Percentiles rank a stretch among this genome's conserved stretches.
Evolutionary conservation across 2,888 invertebrate species (phyloP).

Genomic region (Acanthosepion esculentum): DNA sequence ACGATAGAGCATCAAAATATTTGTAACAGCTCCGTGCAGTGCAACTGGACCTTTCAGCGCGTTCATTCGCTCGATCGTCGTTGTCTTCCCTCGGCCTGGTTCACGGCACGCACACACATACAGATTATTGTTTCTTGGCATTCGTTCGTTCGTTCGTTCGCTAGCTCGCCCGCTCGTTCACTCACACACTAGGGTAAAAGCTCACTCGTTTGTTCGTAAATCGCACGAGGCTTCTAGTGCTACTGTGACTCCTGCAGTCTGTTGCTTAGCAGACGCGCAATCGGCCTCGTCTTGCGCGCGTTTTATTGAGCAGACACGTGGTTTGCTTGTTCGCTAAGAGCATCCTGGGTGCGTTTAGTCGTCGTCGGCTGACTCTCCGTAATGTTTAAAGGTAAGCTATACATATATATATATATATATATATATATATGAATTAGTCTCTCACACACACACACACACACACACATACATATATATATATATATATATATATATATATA

Average conservation of each 20-base stretch:
- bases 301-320: background rate
- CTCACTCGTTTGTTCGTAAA: background rate
- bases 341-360: too few species aligned
- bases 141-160: background rate
- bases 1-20: too few species aligned
- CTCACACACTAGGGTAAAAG: background rate
- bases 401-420: too few species aligned
- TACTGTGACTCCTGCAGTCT: conserved; percentile 1
- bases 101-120: background rate
- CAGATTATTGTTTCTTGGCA: background rate
- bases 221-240: background rate
- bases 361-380: too few species aligned
- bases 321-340: too few species aligned
- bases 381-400: too few species aligned
- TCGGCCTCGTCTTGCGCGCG: background rate
- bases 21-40: background rate
- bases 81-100: background rate
- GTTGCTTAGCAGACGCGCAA: background rate
- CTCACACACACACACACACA: too few species aligned
- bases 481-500: too few species aligned
- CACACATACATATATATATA: too few species aligned
- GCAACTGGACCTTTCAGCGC: background rate
- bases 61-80: background rate
- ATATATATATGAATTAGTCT: too few species aligned
- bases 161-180: background rate